These are phyloP conservation scores for Druon quercuslanigerum DNA, from an alignment of 1,140 invertebrate species.

Conservation along the genomic window DNA sequence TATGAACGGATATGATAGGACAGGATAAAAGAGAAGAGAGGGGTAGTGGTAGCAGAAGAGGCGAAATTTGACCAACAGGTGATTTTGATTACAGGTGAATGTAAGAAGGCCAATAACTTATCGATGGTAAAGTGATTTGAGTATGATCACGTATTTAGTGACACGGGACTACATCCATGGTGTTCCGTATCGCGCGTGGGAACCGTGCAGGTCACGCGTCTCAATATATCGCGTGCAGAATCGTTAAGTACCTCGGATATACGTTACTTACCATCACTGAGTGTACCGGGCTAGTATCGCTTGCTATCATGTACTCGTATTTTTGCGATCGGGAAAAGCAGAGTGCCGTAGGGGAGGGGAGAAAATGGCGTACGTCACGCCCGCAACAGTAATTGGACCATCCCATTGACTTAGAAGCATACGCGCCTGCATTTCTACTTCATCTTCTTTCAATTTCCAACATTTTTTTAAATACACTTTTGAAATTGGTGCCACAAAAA, in stretches of 20 bases:
- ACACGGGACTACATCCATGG: conserved; percentile 48
- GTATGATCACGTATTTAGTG: conserved; percentile 63
- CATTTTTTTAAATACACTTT: no score
- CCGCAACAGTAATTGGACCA: conserved; percentile 47
- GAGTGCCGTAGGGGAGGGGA: conserved; percentile 31
- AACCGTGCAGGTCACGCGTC: conserved; percentile 62
- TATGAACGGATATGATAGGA: no score
- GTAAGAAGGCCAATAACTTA: no score
- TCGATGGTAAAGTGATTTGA: conserved; percentile 50
- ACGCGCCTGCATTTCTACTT: no score
- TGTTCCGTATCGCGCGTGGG: conserved; percentile 60
- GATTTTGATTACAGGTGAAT: no score
- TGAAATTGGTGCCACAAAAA: no score
- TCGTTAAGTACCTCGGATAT: conserved; percentile 58
- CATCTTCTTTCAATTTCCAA: no score
- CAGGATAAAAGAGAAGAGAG: no score
- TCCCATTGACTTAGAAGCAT: not conserved
- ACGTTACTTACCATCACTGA: conserved; percentile 52
- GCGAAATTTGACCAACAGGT: no score
- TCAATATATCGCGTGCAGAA: conserved; percentile 61
- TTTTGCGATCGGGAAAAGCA: conserved; percentile 30
- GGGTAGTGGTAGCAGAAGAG: no score
- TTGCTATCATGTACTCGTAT: conserved; percentile 50
- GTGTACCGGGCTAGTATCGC: conserved; percentile 50
- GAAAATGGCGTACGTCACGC: conserved; percentile 48